Evolutionary conservation across 1,140 invertebrate genomes (phyloP).

Genomic region (Habropoda laboriosa): DNA sequence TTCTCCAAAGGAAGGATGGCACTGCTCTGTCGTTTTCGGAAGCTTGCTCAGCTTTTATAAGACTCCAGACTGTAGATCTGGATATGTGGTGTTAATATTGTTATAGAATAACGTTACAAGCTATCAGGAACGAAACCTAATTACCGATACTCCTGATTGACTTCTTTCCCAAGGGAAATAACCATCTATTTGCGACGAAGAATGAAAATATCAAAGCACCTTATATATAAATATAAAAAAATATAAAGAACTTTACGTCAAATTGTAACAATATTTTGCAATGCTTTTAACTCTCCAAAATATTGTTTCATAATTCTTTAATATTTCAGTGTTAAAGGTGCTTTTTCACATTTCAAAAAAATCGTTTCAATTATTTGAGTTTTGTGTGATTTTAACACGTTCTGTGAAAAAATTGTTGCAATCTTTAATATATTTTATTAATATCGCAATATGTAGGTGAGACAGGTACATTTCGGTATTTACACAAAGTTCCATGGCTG

Average conservation of each 20-base stretch:
- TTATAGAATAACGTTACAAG: slow-evolving; percentile 39
- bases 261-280: neutral
- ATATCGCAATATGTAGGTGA: too few species aligned
- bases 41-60: slow-evolving; percentile 59
- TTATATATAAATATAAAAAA: neutral
- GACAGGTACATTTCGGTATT: too few species aligned
- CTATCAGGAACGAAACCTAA: slow-evolving; percentile 54
- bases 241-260: neutral
- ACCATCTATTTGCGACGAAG: neutral
- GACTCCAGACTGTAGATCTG: slow-evolving; percentile 3
- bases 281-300: neutral
- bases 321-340: too few species aligned
- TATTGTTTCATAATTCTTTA: neutral
- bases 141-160: slow-evolving; percentile 64
- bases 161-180: slow-evolving; percentile 68
- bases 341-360: too few species aligned
- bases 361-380: too few species aligned
- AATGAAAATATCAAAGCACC: neutral
- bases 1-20: slow-evolving; percentile 41
- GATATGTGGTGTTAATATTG: slow-evolving; percentile 14
- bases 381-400: too few species aligned
- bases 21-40: slow-evolving; percentile 55
- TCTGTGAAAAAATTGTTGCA: too few species aligned
- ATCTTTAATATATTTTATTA: too few species aligned
- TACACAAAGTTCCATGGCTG: too few species aligned